phyloP scores from a whole-genome alignment of 2,888 invertebrate genomes.

The Sthenelais limicola region DNA sequence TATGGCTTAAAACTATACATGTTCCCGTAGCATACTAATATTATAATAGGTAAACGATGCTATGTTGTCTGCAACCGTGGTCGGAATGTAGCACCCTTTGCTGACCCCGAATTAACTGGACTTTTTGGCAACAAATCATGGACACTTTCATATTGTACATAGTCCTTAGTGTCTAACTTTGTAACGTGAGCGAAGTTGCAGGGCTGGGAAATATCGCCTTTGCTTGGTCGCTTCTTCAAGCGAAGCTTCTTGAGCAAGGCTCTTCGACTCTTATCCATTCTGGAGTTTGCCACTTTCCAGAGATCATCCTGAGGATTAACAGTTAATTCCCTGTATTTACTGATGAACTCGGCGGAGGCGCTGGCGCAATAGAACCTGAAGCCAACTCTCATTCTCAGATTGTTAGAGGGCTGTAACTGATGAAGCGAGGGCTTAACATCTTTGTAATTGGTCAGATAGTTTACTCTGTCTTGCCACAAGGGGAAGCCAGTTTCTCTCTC shows the following conservation, averaged over 20 bases:
- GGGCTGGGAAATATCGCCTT: constrained; percentile 50
- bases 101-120: constrained; percentile 6
- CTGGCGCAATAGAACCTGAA: constrained; percentile 39
- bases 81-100: constrained; percentile 3
- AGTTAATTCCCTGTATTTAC: constrained; percentile 39
- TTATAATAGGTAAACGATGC: too few species aligned
- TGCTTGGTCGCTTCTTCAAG: constrained; percentile 18
- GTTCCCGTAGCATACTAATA: too few species aligned
- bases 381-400: constrained; percentile 42
- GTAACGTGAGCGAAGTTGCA: constrained; percentile 50
- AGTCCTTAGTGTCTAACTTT: constrained; percentile 41
- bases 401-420: constrained; percentile 41
- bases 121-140: constrained; percentile 9
- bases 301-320: constrained; percentile 49
- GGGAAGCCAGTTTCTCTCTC: constrained; percentile 50
- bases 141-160: constrained; percentile 23
- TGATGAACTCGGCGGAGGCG: constrained; percentile 43
- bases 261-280: constrained; percentile 15
- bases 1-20: too few species aligned
- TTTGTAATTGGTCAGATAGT: constrained; percentile 47
- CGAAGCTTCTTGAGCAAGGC: constrained; percentile 6
- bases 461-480: constrained; percentile 49
- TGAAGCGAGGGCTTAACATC: constrained; percentile 27
- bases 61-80: constrained; percentile 21
- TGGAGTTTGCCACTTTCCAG: constrained; percentile 46